Evolutionary conservation across 1,140 invertebrate species (phyloP), one percentile per base, ranked within the genome.

Genomic region (Nephila pilipes): DNA sequence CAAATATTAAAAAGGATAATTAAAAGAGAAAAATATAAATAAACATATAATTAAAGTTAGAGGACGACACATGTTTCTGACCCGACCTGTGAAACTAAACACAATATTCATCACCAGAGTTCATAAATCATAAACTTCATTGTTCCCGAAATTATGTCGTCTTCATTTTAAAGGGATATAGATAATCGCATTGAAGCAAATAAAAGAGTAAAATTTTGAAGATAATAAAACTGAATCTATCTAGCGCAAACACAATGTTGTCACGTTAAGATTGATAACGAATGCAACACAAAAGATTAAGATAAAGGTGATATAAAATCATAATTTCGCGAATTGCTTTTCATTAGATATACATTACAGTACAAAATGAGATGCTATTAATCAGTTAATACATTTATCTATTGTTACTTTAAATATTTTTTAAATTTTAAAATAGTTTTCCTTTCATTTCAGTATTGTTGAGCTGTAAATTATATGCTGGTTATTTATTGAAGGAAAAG

Each of bases 121-220:
- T 46, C 80, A 81, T 81, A 81, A 81, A 81, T 81, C 80, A 81
- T n/a, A 81, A 0, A 55, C 80, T 54, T 46, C 80, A 55, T 81
- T 81, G 80, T 81, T 81, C 69, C 16, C 12, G 46, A 75, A 75
- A 75, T 75, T 75, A 75, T 36, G 69, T 36, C 69, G 29, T 75
- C 69, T 75, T 75, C 69, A 75, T 75, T 75, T 46, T 75, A 75
- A 75, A 75, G 6, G 29, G 69, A 36, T 36, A 18, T 14, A 14
- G 29, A 75, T 36, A 3, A 8, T 36, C 29, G 4, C 2, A 20
- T 14, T 18, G 32, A 32, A 36, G 14, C 20, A 32, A 75, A 32
- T 25, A 75, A 18, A 4, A 29, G 8, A 6, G 25, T 14, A 38
- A 29, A 14, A 1, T 54, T 38, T 25, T 46, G 36, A 29, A 81